A percentile compares a stretch with the other conserved stretches of the same genome.
Conservation (phyloP, 2,113 vertebrate species). For the Petromus typicus region DNA sequence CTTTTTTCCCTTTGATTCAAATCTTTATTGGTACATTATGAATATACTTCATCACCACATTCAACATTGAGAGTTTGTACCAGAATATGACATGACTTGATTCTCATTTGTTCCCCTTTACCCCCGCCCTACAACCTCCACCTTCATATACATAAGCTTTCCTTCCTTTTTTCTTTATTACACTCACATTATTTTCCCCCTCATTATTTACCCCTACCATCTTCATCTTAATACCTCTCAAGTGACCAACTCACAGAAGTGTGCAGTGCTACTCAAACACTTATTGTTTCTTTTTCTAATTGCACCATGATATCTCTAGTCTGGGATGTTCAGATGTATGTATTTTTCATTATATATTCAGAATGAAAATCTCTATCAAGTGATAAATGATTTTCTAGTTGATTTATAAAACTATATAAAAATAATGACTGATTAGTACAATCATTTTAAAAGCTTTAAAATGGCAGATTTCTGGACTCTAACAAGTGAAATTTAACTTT, state of each 20-base stretch:
- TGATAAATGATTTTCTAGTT: background rate
- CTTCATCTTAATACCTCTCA: background rate
- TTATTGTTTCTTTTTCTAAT: background rate
- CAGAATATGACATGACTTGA: too few relatives aligned
- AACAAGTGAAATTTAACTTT: background rate
- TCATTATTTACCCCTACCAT: background rate
- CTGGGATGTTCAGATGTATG: background rate
- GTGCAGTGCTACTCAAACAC: background rate
- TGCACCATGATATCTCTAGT: background rate
- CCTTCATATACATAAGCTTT: too few relatives aligned
- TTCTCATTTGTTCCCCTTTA: too few relatives aligned
- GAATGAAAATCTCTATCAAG: background rate
- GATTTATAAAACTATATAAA: background rate
- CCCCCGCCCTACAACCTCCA: too few relatives aligned
- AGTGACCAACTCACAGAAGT: background rate
- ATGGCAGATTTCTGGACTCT: background rate
- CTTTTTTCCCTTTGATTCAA: too few relatives aligned
- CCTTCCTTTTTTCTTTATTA: too few relatives aligned
- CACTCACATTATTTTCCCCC: too few relatives aligned
- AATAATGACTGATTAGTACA: background rate
- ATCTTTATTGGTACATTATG: too few relatives aligned
- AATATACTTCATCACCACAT: too few relatives aligned
- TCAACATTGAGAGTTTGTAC: too few relatives aligned
- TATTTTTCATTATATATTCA: background rate
- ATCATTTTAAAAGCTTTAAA: background rate